phyloP scores from a whole-genome alignment of 2,888 invertebrate species.

The Eutolmus rufibarbis region DNA sequence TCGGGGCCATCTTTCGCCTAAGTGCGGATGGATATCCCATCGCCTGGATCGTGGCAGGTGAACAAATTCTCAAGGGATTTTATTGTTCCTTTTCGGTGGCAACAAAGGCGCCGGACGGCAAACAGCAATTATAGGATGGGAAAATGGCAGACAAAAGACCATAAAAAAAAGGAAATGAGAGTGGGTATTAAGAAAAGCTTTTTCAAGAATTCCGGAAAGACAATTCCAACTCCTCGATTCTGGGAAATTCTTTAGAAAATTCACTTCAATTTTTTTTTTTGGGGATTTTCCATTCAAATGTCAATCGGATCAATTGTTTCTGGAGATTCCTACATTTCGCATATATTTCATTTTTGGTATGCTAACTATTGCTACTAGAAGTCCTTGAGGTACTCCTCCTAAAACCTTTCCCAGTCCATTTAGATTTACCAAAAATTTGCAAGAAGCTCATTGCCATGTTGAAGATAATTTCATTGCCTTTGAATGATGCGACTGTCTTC shows the following conservation, averaged over 20 bases:
- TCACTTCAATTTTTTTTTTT: not conserved
- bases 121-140: slow-evolving; percentile 1
- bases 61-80: slow-evolving; percentile 14
- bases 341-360: not conserved
- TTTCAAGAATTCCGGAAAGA: not conserved
- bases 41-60: not conserved
- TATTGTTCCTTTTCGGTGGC: not conserved
- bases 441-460: not conserved
- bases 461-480: not conserved
- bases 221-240: not conserved
- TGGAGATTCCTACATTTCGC: not conserved
- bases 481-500: not conserved
- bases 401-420: not conserved
- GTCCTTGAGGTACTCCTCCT: not conserved
- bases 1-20: not conserved
- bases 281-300: not conserved
- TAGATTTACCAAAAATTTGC: not conserved
- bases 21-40: not conserved
- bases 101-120: not conserved
- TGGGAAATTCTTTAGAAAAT: not conserved
- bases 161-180: not conserved
- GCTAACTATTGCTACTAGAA: not conserved
- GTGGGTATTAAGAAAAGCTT: slow-evolving; percentile 16
- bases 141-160: not conserved
- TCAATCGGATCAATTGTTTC: not conserved